Conservation (phyloP, 2,797 vertebrate species). For the Cuculus canorus region DNA sequence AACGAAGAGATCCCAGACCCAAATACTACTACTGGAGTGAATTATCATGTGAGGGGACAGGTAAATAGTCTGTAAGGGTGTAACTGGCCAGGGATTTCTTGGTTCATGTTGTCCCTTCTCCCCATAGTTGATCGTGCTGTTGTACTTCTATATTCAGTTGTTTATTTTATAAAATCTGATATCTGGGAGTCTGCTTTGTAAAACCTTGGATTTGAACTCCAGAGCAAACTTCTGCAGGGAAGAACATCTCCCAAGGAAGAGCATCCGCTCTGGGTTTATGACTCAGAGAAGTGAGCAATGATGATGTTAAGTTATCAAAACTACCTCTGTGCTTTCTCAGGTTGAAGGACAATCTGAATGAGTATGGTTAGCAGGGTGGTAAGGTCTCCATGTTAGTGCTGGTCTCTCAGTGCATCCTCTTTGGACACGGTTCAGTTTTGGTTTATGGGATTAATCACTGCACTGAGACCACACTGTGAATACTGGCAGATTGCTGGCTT, state of each 20-base stretch:
- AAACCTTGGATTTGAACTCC: too few species aligned
- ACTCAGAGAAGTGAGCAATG: not conserved
- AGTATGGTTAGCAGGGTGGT: not conserved
- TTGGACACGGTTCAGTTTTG: not conserved
- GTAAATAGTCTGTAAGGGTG: too few species aligned
- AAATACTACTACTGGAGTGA: too few species aligned
- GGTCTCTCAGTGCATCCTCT: not conserved
- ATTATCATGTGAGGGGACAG: too few species aligned
- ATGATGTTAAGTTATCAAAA: not conserved
- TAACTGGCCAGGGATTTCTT: too few species aligned
- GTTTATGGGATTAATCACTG: not conserved
- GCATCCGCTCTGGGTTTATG: not conserved
- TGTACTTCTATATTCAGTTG: too few species aligned
- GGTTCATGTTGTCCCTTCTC: too few species aligned
- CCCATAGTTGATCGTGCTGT: too few species aligned
- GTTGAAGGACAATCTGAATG: not conserved
- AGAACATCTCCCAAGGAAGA: not conserved
- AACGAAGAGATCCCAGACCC: too few species aligned
- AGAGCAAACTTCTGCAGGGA: not conserved
- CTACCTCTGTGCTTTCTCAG: not conserved
- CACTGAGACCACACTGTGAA: not conserved
- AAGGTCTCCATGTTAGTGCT: fast-evolving
- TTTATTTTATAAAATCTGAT: too few species aligned
- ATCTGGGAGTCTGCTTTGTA: too few species aligned
- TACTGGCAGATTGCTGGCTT: not conserved